phyloP scores from a whole-genome alignment of 2,888 invertebrate genomes.

The Pogonocherus hispidulus region DNA sequence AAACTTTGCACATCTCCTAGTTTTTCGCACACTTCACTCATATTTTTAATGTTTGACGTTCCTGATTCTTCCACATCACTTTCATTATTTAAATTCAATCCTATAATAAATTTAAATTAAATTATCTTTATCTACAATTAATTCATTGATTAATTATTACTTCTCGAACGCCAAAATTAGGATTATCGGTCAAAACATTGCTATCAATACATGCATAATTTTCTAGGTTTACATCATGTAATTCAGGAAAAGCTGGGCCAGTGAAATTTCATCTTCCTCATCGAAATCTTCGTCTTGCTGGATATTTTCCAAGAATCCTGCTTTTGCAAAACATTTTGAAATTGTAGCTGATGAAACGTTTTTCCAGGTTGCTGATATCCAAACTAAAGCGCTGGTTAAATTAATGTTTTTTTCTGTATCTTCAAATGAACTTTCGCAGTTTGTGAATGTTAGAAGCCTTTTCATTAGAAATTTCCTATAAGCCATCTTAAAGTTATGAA shows the following conservation, averaged over 20 bases:
- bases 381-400: neutral
- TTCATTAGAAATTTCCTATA: constrained; percentile 14
- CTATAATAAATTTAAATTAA: neutral
- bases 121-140: neutral
- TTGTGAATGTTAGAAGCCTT: constrained; percentile 13
- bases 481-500: constrained; percentile 24
- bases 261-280: no score
- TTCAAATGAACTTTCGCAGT: neutral
- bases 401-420: neutral
- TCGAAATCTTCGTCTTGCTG: neutral
- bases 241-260: no score
- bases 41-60: neutral
- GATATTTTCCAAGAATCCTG: constrained; percentile 4
- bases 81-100: no score
- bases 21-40: neutral
- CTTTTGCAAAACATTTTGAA: no score
- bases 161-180: neutral
- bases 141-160: neutral
- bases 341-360: no score
- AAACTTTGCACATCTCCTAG: no score
- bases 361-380: constrained; percentile 1
- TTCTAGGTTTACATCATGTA: no score
- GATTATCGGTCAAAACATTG: no score
- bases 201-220: no score
- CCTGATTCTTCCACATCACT: neutral